Evolutionary conservation across 2,797 vertebrate genomes (phyloP), one percentile per base, ranked within the genome.

Genomic region (Halcyon leucocephala): DNA sequence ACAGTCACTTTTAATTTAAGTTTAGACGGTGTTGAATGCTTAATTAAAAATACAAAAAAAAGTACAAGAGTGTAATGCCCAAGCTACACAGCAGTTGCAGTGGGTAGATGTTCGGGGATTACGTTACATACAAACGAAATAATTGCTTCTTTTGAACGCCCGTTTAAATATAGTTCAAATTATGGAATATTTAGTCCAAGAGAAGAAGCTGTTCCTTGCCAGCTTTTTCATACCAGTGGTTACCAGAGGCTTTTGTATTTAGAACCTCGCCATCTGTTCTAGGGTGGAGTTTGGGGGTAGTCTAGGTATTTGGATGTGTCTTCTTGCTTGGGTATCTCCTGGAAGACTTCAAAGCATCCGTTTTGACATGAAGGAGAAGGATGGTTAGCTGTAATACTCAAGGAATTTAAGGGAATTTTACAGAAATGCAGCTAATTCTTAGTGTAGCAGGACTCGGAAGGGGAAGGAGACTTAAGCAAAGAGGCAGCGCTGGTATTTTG

Each of bases 171-270:
- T 29, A 82, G 80, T 64, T 86, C 44, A 49, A 93, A 84, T 76
- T 39, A 86, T 37, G 52, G 83, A 76, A 93, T 95, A 95, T 95
- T 95, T 86, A 92, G 37, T 60, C 42, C 61, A 89, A 92, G 66
- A 86, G 84, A 95, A 78, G 41, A 66, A 93, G 76, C 49, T 77
- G 77, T 55, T 58, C 55, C 91, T 71, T 84, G 91, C 66, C 95
- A 93, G 74, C 51, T 88, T 52, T 96, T 90, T 89, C 89, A 78
- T 95, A 81, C 79, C 86, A 61, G 83, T 83, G 84, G 81, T 96
- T 97, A 77, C 92, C 82, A 86, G 85, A 96, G 94, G 94, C 79
- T 61, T 44, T 92, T 72, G 74, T 81, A 80, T 96, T 97, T 91
- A 94, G 80, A 93, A 88, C 69, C 82, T 76, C 0, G 0, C 92